Base-by-base conservation (phyloP, 2,888 invertebrate genomes). In the Nomada flava region DNA sequence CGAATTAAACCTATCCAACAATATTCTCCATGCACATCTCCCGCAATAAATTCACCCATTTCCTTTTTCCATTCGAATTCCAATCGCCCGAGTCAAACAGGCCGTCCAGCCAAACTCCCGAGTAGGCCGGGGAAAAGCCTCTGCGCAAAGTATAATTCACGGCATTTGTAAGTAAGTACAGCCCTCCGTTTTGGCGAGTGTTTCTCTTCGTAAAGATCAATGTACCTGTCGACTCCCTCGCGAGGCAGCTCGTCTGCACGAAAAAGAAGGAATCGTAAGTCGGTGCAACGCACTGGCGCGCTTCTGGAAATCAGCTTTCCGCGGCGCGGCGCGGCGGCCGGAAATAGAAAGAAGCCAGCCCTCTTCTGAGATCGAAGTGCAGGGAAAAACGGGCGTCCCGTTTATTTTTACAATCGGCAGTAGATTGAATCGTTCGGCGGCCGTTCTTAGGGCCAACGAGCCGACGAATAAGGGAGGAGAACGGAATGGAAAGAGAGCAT, bases 401-500 rank as follows among this genome's bases (percentile, higher is more conserved):
- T 90, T 91, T 91, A 91, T 91, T 91, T 91, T 91, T 90, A 90
- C 90, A 90, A 91, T 90, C 89, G 88, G 87, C 88, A 87, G 88
- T 86, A 87, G 86, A 91, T 91, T 90, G 90, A 91, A 90, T 89
- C 90, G 89, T 87, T 86, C 86, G 86, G 79, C 71, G 65, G 36
- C n/a, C 72, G 73, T 80, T 84, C 75, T 70, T 59, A 36, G 26
- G 59, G 67, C 64, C 67, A 60, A 55, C 63, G 59, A 55, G 44
- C 53, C 44, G 67, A 13, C 23, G 53, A 53, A 1, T 1, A n/a
- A 50, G 55, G 67, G 57, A 55, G 50, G 26, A 53, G 23, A 20
- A 26, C 26, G 42, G 55, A 71, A 44, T 53, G 55, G 59, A 69
- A 44, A 44, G 60, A 26, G 81, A 91, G 91, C 93, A 93, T 92